Base-by-base conservation (phyloP, 1,140 invertebrate genomes). In the Rhynchophorus ferrugineus region DNA sequence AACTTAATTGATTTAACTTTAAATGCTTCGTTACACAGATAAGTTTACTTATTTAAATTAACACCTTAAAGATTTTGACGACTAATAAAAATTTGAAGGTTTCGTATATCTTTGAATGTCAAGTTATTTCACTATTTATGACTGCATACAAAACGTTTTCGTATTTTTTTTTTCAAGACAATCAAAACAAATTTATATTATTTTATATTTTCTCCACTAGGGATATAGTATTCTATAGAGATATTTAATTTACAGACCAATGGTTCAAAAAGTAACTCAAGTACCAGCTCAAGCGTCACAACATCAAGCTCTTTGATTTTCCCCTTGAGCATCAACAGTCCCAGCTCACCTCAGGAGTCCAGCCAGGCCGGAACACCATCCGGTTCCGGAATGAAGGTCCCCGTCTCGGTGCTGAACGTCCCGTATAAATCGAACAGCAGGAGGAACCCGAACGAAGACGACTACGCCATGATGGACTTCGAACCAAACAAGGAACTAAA, bases 311-410 rank as follows among this genome's bases (percentile, higher is more conserved):
- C 77, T 2, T 66, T 74, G 0, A 79, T 81, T 54, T 81, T 80
- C 52, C 76, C 79, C 0, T 74, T 81, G 41, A 78, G 75, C 29
- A 52, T 79, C 1, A 78, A 78, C 57, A 80, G 77, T 66, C 78
- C 80, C 2, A 70, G 73, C 22, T 79, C 77, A 2, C 78, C 78
- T 0, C 64, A 73, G 11, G 74, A 74, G 52, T 44, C 59, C 37
- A 56, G 56, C 50, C 54, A 71, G 43, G 66, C 58, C 43, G 67
- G 69, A 6, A 70, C 47, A 44, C 50, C 44, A 1, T 45, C 51
- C 3, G 66, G 44, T 6, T 36, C 49, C 16, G 39, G 39, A 29
- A 50, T 61, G 21, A 67, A 62, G 55, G 45, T 63, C 13, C 61
- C 64, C 0, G 37, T 57, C 7, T 54, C 61, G 9, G 46, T 64